Percentiles rank a stretch among this genome's conserved stretches.
These are phyloP conservation scores for Erebia epiphron DNA, from an alignment of 2,888 invertebrate genomes.

Conservation along the genomic window DNA sequence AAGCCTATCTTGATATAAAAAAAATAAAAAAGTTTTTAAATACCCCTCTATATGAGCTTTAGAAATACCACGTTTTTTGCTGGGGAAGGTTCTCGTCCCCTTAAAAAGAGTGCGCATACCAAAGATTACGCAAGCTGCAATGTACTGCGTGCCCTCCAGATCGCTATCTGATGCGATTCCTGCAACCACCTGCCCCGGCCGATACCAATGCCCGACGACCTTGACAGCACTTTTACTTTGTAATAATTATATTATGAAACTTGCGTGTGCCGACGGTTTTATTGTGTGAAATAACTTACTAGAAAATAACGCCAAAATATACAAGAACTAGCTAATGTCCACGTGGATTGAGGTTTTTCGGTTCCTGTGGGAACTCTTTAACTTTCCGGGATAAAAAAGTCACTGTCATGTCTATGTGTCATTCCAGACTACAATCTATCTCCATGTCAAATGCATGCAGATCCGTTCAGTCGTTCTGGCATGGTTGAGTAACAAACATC, in stretches of 20 bases:
- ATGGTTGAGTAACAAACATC: too few species aligned
- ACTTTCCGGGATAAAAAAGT: too few species aligned
- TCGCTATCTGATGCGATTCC: conserved; percentile 29
- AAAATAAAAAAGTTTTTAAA: too few species aligned
- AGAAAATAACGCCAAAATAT: background rate
- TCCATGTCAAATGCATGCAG: too few species aligned
- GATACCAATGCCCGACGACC: conserved; percentile 27
- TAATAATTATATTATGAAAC: background rate
- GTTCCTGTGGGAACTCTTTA: too few species aligned
- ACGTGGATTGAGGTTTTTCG: too few species aligned
- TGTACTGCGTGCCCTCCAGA: conserved; percentile 17
- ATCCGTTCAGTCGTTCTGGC: too few species aligned
- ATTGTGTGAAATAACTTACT: background rate
- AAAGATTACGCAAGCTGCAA: conserved; percentile 30
- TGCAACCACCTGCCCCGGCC: conserved; percentile 24
- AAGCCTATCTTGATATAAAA: too few species aligned
- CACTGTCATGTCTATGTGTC: too few species aligned
- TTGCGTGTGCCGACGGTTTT: background rate
- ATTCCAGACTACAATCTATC: too few species aligned
- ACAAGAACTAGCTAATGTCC: background rate
- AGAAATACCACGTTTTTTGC: too few species aligned
- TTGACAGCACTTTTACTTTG: conserved; percentile 22
- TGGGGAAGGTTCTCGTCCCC: background rate
- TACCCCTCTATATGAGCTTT: too few species aligned
- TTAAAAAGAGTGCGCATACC: conserved; percentile 29